Evolutionary conservation across 2,113 vertebrate species (phyloP).

Genomic region (Pavo muticus): DNA sequence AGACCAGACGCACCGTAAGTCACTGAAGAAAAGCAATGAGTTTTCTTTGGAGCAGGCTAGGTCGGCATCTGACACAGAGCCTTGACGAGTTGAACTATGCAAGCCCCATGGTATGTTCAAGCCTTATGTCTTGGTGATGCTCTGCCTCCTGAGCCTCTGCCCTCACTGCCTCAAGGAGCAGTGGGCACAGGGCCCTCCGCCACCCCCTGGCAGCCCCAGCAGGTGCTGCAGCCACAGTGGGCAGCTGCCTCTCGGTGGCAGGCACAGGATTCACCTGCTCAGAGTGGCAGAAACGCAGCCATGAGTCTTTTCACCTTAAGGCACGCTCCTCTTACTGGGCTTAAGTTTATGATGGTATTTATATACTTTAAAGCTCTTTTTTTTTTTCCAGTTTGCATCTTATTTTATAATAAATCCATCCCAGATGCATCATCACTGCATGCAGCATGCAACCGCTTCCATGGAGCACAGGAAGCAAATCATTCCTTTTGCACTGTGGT

Average conservation of each 20-base stretch:
- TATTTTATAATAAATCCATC: conserved; percentile 10
- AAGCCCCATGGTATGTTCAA: background rate
- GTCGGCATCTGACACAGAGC: background rate
- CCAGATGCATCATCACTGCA: background rate
- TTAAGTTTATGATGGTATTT: background rate
- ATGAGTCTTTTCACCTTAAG: background rate
- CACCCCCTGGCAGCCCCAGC: background rate
- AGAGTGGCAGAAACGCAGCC: rapidly evolving
- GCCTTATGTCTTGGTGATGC: background rate
- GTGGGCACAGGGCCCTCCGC: background rate
- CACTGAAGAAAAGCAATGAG: background rate
- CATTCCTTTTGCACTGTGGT: background rate
- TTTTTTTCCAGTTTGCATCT: background rate
- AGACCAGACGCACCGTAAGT: background rate
- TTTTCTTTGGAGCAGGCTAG: background rate
- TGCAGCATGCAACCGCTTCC: no score
- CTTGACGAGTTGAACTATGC: rapidly evolving
- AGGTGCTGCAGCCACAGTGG: background rate
- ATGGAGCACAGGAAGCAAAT: background rate
- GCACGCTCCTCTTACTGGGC: background rate
- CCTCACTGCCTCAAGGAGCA: background rate
- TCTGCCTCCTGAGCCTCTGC: background rate
- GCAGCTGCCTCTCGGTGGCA: no score
- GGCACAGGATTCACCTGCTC: background rate
- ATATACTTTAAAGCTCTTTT: background rate